Percentiles rank a stretch among this genome's conserved stretches.
Conservation (phyloP, 2,888 invertebrate species). For the Bimastos eiseni region DNA sequence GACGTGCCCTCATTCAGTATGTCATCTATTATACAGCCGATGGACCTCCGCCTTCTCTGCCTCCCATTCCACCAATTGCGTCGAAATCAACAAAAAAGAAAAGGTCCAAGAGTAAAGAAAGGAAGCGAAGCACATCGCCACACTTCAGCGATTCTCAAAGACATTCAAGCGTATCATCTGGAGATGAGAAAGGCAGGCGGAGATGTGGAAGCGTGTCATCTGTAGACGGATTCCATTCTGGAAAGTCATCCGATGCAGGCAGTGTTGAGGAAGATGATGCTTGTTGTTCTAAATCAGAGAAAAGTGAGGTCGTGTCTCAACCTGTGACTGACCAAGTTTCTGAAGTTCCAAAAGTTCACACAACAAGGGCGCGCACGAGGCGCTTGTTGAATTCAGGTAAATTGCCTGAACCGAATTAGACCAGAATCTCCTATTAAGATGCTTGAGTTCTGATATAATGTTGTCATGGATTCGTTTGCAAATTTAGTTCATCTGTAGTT, state of each 20-base stretch:
- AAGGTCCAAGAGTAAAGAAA: not conserved
- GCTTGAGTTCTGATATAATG: not conserved
- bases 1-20: slow-evolving; percentile 26
- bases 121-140: not conserved
- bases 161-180: not conserved
- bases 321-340: not conserved
- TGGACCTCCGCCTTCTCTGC: slow-evolving; percentile 23
- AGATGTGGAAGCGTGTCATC: not conserved
- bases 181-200: not conserved
- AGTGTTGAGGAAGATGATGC: not conserved
- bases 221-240: not conserved
- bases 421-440: not conserved
- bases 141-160: not conserved
- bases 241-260: not conserved
- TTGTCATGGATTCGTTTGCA: too few relatives aligned
- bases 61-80: not conserved
- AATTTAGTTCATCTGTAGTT: too few relatives aligned
- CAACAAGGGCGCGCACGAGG: not conserved
- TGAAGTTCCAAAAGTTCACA: not conserved
- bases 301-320: not conserved
- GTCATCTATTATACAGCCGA: slow-evolving; percentile 24
- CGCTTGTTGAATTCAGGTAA: not conserved
- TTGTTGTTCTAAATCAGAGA: not conserved
- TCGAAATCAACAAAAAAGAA: not conserved
- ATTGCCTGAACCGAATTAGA: not conserved